These are phyloP conservation scores for Acanthosepion lycidas DNA, from an alignment of 2,888 invertebrate species.

Conservation along the genomic window DNA sequence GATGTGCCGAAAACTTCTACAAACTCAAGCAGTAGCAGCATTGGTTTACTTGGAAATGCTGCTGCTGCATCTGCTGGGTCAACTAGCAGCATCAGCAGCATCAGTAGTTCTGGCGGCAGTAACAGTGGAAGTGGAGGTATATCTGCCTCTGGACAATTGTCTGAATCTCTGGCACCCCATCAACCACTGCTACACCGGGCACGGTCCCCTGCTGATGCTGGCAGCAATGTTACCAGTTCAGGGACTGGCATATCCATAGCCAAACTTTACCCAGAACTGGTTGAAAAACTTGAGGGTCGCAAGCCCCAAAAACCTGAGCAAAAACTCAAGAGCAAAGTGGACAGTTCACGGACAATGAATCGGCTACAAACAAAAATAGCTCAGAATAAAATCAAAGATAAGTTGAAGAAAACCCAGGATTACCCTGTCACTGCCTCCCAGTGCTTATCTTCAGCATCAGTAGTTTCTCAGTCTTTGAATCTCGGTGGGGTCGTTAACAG, in stretches of 20 bases:
- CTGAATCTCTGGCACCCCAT: constrained; percentile 37
- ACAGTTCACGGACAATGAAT: constrained; percentile 74
- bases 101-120: constrained; percentile 33
- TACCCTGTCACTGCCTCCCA: constrained; percentile 45
- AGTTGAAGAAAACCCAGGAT: constrained; percentile 66
- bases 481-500: constrained; percentile 14
- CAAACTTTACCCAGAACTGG: constrained; percentile 72
- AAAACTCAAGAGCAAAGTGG: constrained; percentile 61
- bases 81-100: neutral
- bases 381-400: constrained; percentile 75
- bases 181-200: constrained; percentile 42
- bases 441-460: constrained; percentile 25
- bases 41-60: constrained; percentile 50
- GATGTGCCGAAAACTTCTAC: constrained; percentile 51
- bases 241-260: constrained; percentile 64
- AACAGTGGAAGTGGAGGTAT: neutral
- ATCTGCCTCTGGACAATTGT: neutral
- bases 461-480: constrained; percentile 37
- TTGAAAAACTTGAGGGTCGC: constrained; percentile 71
- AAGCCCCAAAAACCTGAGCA: constrained; percentile 58
- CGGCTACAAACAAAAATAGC: constrained; percentile 75
- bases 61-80: constrained; percentile 35
- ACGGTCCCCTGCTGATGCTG: constrained; percentile 41
- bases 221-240: constrained; percentile 38
- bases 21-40: constrained; percentile 50